Evolutionary conservation across 2,797 vertebrate genomes (phyloP).

Genomic region (Garrulus glandarius): DNA sequence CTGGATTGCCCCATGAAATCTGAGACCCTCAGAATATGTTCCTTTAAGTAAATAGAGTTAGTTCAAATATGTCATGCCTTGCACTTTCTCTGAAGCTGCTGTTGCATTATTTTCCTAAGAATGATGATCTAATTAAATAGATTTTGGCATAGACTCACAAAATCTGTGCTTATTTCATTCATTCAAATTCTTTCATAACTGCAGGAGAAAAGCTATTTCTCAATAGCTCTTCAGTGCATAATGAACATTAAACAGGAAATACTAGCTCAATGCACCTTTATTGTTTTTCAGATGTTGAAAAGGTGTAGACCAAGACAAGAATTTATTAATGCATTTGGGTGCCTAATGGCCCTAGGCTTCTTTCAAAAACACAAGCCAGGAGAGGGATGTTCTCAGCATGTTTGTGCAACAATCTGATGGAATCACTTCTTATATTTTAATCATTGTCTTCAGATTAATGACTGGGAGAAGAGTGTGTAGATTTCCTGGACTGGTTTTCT

Average conservation of each 20-base stretch:
- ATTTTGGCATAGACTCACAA: conserved; percentile 56
- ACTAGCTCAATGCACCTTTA: conserved; percentile 11
- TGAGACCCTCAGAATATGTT: conserved; percentile 25
- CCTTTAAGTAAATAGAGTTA: conserved; percentile 68
- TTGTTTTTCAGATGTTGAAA: conserved; percentile 37
- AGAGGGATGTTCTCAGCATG: not conserved
- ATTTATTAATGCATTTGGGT: not conserved
- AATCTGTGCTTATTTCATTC: conserved; percentile 40
- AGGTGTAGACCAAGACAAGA: not conserved
- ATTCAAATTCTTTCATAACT: conserved; percentile 52
- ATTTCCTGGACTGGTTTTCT: conserved; percentile 5
- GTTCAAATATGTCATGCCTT: conserved; percentile 49
- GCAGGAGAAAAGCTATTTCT: conserved; percentile 42
- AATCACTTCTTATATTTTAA: conserved; percentile 6
- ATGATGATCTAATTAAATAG: conserved; percentile 70
- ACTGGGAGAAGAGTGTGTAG: not conserved
- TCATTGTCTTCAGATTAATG: not conserved
- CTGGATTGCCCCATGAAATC: conserved; percentile 34
- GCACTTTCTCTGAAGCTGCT: conserved; percentile 52
- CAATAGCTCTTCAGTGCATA: not conserved
- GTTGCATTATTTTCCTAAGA: conserved; percentile 61
- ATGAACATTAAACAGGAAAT: conserved; percentile 55
- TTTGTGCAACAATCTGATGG: conserved; percentile 24
- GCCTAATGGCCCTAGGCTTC: conserved; percentile 3
- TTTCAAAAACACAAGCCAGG: not conserved